phyloP scores from a whole-genome alignment of 2,113 vertebrate genomes.

The Aviceda subcristata region DNA sequence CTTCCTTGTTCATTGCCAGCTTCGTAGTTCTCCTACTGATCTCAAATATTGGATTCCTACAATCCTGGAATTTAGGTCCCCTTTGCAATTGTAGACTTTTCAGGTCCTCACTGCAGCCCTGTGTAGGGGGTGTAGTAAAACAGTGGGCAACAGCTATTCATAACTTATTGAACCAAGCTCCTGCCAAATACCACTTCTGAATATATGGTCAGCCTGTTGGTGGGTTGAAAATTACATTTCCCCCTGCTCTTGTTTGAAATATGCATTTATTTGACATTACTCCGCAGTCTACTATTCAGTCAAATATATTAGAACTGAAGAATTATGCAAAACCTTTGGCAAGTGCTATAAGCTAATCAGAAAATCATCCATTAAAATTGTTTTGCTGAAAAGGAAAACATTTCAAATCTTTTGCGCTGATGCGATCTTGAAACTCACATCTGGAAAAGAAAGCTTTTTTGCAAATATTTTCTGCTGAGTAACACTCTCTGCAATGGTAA shows the following conservation, averaged over 20 bases:
- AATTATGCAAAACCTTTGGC: background rate
- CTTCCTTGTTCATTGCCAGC: background rate
- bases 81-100: background rate
- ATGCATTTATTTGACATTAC: background rate
- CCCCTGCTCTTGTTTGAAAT: background rate
- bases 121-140: background rate
- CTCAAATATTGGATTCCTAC: background rate
- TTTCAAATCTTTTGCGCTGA: background rate
- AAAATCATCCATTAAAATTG: background rate
- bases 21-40: background rate
- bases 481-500: background rate
- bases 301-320: background rate
- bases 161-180: background rate
- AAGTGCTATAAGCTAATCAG: background rate
- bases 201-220: background rate
- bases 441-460: background rate
- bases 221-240: conserved; percentile 25
- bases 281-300: background rate
- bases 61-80: background rate
- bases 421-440: background rate
- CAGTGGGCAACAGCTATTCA: background rate
- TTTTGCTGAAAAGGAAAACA: background rate
- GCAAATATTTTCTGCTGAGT: background rate
- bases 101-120: background rate
- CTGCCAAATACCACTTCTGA: conserved; percentile 13